Evolutionary conservation across 2,113 vertebrate species (phyloP), one percentile per base, ranked within the genome.

Genomic region (Salvelinus sp.): DNA sequence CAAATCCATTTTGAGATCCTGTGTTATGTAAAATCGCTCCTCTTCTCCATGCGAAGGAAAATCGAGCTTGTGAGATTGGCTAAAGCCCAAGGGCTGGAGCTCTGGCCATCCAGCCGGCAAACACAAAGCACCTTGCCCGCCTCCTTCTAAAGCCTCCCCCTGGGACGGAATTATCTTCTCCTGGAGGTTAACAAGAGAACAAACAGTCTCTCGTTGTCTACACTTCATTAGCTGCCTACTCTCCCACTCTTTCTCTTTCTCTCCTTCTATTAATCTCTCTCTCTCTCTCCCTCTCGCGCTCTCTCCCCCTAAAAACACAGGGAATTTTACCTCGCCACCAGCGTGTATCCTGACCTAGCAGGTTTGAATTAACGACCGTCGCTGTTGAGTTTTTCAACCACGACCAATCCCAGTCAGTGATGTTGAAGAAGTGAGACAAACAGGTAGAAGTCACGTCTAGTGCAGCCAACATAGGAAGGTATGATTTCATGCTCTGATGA

Each of bases 171-270:
- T 84, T 83, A 87, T 83, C 82, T 79, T 57, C 63, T 79, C 78
- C 60, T 85, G 78, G 78, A 79, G 82, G 83, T 84, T 87, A 87
- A 87, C 80, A 85, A 87, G 87, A 72, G 48, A 76, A 79, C 76
- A 79, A 79, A 77, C 80, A 70, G 6, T 63, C 57, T 54, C 81
- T 79, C 75, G 77, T 28, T 50, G 30, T 64, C 60, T 47, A 7
- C 72, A 73, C 30, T 64, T 64, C 58, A 73, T 73, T 64, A 64
- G 57, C 60, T 64, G 71, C 28, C 13, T 62, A 14, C 54, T 63
- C 60, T 33, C n/a, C n/a, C 28, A 58, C 60, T 23, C 58, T 44
- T 23, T 20, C 62, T 22, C 27, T 14, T 12, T 18, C 33, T 23
- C 1, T 60, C 73, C 14, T 25, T 73, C 30, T 38, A 6, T n/a